Percentiles rank a stretch among this genome's conserved stretches.
These are phyloP conservation scores for Leuciscus waleckii DNA, from an alignment of 2,797 vertebrate genomes.

Conservation along the genomic window DNA sequence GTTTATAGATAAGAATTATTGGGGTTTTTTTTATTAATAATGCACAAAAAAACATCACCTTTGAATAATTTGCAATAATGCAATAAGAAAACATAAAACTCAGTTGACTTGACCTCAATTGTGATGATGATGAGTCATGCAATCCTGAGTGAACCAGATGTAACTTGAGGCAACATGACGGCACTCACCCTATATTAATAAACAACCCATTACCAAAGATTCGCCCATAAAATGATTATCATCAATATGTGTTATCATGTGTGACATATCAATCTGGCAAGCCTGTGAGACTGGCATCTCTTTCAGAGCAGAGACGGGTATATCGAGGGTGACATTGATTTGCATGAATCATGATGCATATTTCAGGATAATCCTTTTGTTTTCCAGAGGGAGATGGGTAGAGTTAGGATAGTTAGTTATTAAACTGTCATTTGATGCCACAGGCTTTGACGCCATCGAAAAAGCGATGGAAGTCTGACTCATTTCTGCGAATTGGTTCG, in stretches of 20 bases:
- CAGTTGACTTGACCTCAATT: conserved; percentile 25
- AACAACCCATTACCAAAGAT: not conserved
- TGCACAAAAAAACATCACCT: not conserved
- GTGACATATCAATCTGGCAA: not conserved
- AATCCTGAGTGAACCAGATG: conserved; percentile 13
- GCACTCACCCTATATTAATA: not conserved
- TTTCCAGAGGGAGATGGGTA: not conserved
- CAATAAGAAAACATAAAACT: not conserved
- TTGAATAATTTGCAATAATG: not conserved
- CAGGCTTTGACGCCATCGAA: not conserved
- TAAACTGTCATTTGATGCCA: not conserved
- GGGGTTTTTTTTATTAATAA: not conserved
- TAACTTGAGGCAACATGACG: not conserved
- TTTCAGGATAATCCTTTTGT: conserved; percentile 4
- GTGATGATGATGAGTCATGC: conserved; percentile 38
- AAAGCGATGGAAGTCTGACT: not conserved
- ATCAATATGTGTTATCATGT: not conserved
- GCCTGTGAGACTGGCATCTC: not conserved
- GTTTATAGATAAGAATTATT: not conserved
- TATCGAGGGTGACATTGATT: not conserved
- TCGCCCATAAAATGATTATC: not conserved
- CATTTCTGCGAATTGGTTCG: not conserved
- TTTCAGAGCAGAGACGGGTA: not conserved
- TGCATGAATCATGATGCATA: not conserved
- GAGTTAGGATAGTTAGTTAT: not conserved